Evolutionary conservation across 2,888 invertebrate genomes (phyloP), one percentile per base, ranked within the genome.

Genomic region (Pachydiplax longipennis): DNA sequence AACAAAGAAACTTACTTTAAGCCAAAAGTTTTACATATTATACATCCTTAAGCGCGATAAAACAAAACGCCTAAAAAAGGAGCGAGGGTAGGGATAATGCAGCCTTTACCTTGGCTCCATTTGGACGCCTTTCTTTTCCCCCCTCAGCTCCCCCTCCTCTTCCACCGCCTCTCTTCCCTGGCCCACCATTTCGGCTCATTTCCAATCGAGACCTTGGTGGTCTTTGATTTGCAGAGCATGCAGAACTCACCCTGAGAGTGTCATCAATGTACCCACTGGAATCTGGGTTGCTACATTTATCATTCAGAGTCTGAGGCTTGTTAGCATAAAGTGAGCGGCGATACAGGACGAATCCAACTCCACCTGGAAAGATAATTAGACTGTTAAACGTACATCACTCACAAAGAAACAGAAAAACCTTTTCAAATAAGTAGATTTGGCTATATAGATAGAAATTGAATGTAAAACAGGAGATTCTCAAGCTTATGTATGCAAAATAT

Each of bases 261-360:
- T 97, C 98, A 93, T 97, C 97, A 92, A 98, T 96, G 93, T 98
- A 98, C 92, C 97, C 97, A 93, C 97, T 97, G 91, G 97, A 97
- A 93, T 98, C 97, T 13, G 97, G 97, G 94, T 97, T 97, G 93
- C 97, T 97, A 93, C 97, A 97, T 92, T 96, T 96, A 93, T 97
- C 97, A 93, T 96, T 97, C 92, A 97, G 94, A 91, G 97, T 97
- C 94, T 97, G 97, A 15, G 97, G 97, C 93, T 97, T 97, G 93
- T 97, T 97, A 92, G 97, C 94, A 93, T 96, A 97, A 93, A 96
- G 95, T 91, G 97, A 95, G 82, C 97, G 95, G 87, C 97, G 95
- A 93, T 97, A 97, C 91, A 97, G 93, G 91, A 97, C 95, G 93
- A 96, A 96, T 83, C 96, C 96, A 25, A 96, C 95, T 91, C 96